A percentile compares a stretch with the other conserved stretches of the same genome.
Evolutionary conservation across 2,888 invertebrate species (phyloP).

Genomic region (Lasioglossum calceatum): DNA sequence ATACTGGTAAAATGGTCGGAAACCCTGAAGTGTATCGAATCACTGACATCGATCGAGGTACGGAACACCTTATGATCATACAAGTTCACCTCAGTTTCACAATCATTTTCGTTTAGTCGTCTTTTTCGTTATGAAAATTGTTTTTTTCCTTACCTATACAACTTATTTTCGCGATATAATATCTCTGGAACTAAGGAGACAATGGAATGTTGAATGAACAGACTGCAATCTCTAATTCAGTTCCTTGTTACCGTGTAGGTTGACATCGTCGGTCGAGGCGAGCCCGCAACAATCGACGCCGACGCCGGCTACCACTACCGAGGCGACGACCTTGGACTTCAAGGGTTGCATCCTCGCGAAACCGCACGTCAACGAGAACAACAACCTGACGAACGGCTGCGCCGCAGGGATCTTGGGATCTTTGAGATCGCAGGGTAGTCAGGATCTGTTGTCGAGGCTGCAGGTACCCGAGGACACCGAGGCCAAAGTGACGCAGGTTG

Average conservation of each 20-base stretch:
- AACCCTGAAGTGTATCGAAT: background rate
- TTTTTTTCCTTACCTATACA: background rate
- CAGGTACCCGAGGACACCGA: constrained; percentile 46
- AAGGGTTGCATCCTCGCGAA: constrained; percentile 70
- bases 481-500: constrained; percentile 52
- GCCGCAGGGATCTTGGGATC: constrained; percentile 58
- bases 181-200: background rate
- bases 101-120: background rate
- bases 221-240: background rate
- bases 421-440: constrained; percentile 76
- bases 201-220: background rate
- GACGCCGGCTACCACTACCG: constrained; percentile 37
- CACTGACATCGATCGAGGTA: constrained; percentile 20
- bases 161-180: background rate
- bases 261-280: constrained; percentile 73
- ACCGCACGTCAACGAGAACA: constrained; percentile 80
- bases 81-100: background rate
- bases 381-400: constrained; percentile 76
- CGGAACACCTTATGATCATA: background rate
- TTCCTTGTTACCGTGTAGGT: constrained; percentile 53
- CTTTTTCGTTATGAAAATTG: background rate
- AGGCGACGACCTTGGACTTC: constrained; percentile 53
- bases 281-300: constrained; percentile 66
- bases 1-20: background rate
- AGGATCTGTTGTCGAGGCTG: constrained; percentile 65